A percentile compares a stretch with the other conserved stretches of the same genome.
Conservation (phyloP, 1,140 invertebrate species). For the Phymastichus coffea region DNA sequence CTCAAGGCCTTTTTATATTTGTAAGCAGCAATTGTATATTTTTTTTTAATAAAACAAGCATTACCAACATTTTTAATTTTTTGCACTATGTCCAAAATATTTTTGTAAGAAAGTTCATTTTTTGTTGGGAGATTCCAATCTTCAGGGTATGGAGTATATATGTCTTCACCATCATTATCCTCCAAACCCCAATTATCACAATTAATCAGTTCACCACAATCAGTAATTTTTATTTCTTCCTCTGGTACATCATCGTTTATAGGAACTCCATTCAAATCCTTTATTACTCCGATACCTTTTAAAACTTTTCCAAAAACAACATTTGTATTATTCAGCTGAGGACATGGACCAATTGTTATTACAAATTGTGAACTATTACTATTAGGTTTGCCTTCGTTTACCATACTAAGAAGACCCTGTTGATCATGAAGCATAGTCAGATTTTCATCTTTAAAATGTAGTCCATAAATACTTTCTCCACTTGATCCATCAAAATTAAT, state of each 20-base stretch:
- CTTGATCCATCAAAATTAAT: slow-evolving; percentile 79
- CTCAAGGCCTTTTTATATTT: slow-evolving; percentile 77
- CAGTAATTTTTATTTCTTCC: slow-evolving; percentile 63
- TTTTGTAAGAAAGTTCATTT: slow-evolving; percentile 40
- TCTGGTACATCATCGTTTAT: slow-evolving; percentile 60
- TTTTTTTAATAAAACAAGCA: slow-evolving; percentile 62
- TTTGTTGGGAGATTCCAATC: slow-evolving; percentile 62
- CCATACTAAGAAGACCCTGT: slow-evolving; percentile 82
- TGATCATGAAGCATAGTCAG: slow-evolving; percentile 68
- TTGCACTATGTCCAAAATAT: slow-evolving; percentile 52
- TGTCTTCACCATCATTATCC: slow-evolving; percentile 70
- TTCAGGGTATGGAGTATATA: slow-evolving; percentile 71
- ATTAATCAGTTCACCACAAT: slow-evolving; percentile 71
- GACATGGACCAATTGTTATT: slow-evolving; percentile 80
- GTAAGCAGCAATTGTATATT: slow-evolving; percentile 62
- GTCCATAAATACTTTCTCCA: slow-evolving; percentile 93
- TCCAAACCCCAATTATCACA: slow-evolving; percentile 66
- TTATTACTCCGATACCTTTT: slow-evolving; percentile 68
- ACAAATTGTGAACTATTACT: slow-evolving; percentile 96
- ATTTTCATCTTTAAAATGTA: slow-evolving; percentile 87
- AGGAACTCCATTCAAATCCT: slow-evolving; percentile 64
- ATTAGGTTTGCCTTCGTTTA: slow-evolving; percentile 79
- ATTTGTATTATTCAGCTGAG: slow-evolving; percentile 86
- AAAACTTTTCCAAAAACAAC: slow-evolving; percentile 86
- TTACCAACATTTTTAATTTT: slow-evolving; percentile 74